These are phyloP conservation scores for Carettochelys insculpta DNA, from an alignment of 2,113 vertebrate species.

Conservation along the genomic window DNA sequence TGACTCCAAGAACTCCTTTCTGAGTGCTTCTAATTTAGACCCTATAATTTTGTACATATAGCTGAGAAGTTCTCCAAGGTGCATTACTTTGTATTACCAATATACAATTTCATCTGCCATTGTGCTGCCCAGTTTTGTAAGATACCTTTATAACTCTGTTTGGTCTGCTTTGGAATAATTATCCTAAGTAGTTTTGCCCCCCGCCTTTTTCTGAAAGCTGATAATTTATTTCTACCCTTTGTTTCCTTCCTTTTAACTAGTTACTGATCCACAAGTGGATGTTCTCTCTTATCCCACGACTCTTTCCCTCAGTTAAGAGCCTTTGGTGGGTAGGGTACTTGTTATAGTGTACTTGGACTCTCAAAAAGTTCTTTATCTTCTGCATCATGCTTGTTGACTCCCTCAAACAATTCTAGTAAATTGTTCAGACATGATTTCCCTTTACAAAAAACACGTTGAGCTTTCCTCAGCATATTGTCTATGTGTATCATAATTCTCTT, in stretches of 20 bases:
- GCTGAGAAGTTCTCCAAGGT: background rate
- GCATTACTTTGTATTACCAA: background rate
- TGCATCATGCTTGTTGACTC: background rate
- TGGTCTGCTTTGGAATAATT: background rate
- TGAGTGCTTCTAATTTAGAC: background rate
- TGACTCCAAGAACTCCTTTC: background rate
- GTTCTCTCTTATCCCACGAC: background rate
- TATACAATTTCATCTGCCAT: background rate
- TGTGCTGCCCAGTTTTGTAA: background rate
- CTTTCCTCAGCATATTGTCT: background rate
- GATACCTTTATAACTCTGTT: background rate
- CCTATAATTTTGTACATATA: background rate
- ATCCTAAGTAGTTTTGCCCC: background rate
- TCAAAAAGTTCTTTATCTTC: too few relatives aligned
- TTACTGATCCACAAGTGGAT: background rate
- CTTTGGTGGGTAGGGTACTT: too few relatives aligned
- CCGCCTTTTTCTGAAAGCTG: background rate
- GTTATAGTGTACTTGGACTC: too few relatives aligned
- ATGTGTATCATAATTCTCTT: background rate
- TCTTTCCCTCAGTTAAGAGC: too few relatives aligned
- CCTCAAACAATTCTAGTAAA: background rate
- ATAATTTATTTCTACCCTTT: background rate
- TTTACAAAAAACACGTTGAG: background rate
- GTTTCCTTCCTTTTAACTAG: background rate
- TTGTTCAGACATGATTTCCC: background rate